Evolutionary conservation across 2,888 invertebrate species (phyloP), one percentile per base, ranked within the genome.

Genomic region (Caenorhabditis sp.): DNA sequence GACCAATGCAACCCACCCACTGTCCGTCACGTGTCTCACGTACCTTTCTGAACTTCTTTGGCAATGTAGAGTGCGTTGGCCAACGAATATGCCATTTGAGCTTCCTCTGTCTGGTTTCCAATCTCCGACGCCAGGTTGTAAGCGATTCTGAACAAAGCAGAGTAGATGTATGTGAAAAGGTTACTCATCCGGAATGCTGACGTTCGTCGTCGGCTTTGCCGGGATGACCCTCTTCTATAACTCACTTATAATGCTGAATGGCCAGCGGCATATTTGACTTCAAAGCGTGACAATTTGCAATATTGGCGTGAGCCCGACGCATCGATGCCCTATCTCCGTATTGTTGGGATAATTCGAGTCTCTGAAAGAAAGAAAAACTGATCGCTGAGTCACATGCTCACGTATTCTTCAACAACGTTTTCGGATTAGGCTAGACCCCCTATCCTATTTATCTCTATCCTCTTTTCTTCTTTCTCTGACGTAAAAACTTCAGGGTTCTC

Each of bases 311-410:
- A 40, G 82, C 82, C n/a, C 82, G 62, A 58, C 82, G 62, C 79
- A 74, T 72, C 26, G 78, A 78, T 26, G 70, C 58, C 13, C 78
- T 40, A 53, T 82, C 82, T 35, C 82, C 82, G 70, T 74, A 82
- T 74, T 82, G 78, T 79, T 82, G 78, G 5, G 82, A 72, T 69
- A 82, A 74, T 78, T 82, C 82, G 26, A 82, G 74, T 69, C 82
- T 78, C 82, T 82, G 78, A 68, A 82, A 78, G 18, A 18, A 44
- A 24, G 24, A 44, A 15, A 11, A 11, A 20, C 8, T 40, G 53
- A 64, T 60, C 32, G 51, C 51, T 58, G 65, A 67, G 22, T 67
- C 64, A 51, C 58, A 60, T 58, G 40, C 37, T 67, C 58, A 51
- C 37, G 65, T 53, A 67, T 67, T n/a, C n/a, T n/a, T 58, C 67